These are phyloP conservation scores for Nephila pilipes DNA, from an alignment of 1,140 invertebrate genomes.

Conservation along the genomic window DNA sequence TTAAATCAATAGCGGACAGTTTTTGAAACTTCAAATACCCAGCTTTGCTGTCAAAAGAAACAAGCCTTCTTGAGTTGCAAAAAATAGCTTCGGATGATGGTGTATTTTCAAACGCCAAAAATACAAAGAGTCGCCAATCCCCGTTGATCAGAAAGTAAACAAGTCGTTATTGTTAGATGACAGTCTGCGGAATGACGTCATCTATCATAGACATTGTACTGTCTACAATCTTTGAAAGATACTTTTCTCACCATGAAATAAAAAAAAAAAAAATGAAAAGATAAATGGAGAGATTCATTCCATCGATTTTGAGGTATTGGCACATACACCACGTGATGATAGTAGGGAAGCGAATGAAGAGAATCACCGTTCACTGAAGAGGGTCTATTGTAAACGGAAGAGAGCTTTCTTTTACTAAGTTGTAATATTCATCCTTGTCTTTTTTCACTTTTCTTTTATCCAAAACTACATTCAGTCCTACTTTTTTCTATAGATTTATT, in stretches of 20 bases:
- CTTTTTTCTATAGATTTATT: no score
- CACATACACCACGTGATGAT: slow-evolving; percentile 40
- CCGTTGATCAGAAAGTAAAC: slow-evolving; percentile 52
- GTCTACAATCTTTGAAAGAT: not conserved
- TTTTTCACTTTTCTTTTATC: not conserved
- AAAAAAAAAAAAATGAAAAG: slow-evolving; percentile 24
- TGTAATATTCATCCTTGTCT: not conserved
- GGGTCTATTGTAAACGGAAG: not conserved
- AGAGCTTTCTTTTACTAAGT: not conserved
- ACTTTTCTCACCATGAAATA: not conserved
- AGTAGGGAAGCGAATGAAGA: not conserved
- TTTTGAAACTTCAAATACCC: no score
- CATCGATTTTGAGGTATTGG: slow-evolving; percentile 24
- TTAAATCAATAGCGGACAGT: no score
- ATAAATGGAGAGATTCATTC: not conserved
- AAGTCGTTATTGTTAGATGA: slow-evolving; percentile 44
- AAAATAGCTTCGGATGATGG: not conserved
- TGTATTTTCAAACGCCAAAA: not conserved
- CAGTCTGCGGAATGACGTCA: slow-evolving; percentile 43
- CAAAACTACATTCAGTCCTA: not conserved
- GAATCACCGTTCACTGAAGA: not conserved
- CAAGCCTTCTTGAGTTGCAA: not conserved
- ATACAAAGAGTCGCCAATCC: not conserved
- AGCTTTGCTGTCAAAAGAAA: no score
- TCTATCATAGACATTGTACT: not conserved